Conservation (phyloP, 1,140 invertebrate genomes). For the Trypoxylus dichotomus region DNA sequence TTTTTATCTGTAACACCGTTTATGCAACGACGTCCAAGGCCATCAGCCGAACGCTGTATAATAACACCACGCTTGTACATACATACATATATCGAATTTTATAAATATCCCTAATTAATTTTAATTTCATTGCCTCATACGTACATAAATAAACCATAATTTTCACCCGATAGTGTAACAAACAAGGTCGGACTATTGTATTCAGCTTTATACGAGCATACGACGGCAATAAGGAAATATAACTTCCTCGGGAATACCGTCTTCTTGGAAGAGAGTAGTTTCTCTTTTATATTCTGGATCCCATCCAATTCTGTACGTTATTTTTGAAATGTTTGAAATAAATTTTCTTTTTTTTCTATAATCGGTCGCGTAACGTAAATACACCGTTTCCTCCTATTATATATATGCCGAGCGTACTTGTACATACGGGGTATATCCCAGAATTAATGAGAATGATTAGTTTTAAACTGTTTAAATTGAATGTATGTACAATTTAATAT, state of each 20-base stretch:
- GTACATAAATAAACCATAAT: not conserved
- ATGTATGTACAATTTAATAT: too few relatives aligned
- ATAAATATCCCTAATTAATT: not conserved
- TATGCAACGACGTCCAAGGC: not conserved
- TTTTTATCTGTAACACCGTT: not conserved
- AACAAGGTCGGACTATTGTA: not conserved
- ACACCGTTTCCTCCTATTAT: not conserved
- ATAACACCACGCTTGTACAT: not conserved
- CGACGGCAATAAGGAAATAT: not conserved
- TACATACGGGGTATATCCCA: too few relatives aligned
- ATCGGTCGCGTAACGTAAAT: not conserved
- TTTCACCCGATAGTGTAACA: not conserved
- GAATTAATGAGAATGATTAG: too few relatives aligned
- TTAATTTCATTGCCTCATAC: not conserved
- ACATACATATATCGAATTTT: not conserved
- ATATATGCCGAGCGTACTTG: not conserved
- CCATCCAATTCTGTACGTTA: not conserved
- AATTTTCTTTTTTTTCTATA: not conserved
- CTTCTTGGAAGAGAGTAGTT: not conserved
- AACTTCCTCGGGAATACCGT: not conserved
- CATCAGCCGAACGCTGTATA: not conserved
- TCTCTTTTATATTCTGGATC: not conserved
- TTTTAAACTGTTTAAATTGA: too few relatives aligned
- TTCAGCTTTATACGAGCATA: not conserved
- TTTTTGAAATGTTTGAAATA: not conserved